Percentiles rank a stretch among this genome's conserved stretches.
These are phyloP conservation scores for Fissipunctia ypsillon DNA, from an alignment of 2,888 invertebrate genomes.

Conservation along the genomic window DNA sequence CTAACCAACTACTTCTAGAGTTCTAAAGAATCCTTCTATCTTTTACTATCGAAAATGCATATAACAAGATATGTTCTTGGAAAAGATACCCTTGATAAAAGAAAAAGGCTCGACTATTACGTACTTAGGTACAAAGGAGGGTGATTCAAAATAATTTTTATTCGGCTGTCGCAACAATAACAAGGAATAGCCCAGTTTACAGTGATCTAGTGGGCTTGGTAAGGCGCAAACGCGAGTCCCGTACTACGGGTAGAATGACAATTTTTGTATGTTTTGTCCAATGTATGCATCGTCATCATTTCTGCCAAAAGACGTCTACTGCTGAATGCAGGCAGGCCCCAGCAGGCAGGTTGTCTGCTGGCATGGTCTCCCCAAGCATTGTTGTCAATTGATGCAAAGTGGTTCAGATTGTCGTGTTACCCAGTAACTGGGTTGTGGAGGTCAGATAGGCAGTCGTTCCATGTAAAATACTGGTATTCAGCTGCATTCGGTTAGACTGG, in stretches of 20 bases:
- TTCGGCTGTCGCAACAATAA: conserved; percentile 57
- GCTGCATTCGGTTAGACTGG: too few species aligned
- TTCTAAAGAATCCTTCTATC: background rate
- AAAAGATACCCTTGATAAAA: conserved; percentile 38
- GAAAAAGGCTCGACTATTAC: conserved; percentile 37
- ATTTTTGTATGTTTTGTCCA: background rate
- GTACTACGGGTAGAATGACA: conserved; percentile 16
- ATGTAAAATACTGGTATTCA: too few species aligned
- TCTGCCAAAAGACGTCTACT: too few species aligned
- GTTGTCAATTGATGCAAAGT: too few species aligned
- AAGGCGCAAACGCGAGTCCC: conserved; percentile 29
- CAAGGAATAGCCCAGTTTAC: conserved; percentile 53
- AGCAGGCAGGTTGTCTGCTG: too few species aligned
- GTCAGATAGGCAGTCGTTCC: too few species aligned
- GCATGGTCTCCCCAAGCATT: too few species aligned
- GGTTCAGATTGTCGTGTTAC: too few species aligned
- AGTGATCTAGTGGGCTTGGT: conserved; percentile 49
- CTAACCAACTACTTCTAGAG: background rate
- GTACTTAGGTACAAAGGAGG: conserved; percentile 50
- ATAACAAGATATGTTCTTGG: conserved; percentile 12
- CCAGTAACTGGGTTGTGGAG: too few species aligned
- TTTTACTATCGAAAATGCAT: conserved; percentile 10
- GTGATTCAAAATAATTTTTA: conserved; percentile 61
- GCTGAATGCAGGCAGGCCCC: too few species aligned
- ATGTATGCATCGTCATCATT: too few species aligned